Conservation (phyloP, 2,888 invertebrate species). For the Tholera decimalis region DNA sequence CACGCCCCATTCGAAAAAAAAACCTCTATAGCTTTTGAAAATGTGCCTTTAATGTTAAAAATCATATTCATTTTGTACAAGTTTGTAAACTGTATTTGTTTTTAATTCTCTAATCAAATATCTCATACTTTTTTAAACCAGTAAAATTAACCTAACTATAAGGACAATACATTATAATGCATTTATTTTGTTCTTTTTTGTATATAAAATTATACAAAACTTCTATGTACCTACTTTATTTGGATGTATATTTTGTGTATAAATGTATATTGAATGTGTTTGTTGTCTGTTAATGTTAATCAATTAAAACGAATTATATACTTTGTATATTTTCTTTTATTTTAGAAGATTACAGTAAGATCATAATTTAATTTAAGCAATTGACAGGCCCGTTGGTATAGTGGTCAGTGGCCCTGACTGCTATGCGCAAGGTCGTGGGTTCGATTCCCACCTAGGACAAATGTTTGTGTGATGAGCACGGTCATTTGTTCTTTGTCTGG, state of each 20-base stretch:
- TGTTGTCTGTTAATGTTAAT: constrained; percentile 59
- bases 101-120: neutral
- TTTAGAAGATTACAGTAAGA: constrained; percentile 4
- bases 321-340: constrained; percentile 41
- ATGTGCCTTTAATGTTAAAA: constrained; percentile 33
- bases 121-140: neutral
- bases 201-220: constrained; percentile 38
- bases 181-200: constrained; percentile 49
- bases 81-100: neutral
- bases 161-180: constrained; percentile 37
- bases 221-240: constrained; percentile 24
- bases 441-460: no score
- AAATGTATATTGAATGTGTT: constrained; percentile 44
- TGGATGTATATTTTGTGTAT: constrained; percentile 46
- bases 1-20: neutral
- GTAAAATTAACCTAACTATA: constrained; percentile 24
- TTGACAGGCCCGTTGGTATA: no score
- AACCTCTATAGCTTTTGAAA: neutral
- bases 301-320: constrained; percentile 47
- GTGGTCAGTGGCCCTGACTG: no score
- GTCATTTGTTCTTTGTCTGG: no score
- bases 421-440: no score
- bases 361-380: neutral
- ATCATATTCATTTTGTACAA: neutral
- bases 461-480: no score